phyloP scores from a whole-genome alignment of 2,113 vertebrate genomes.

The Mystacornis crossleyi region DNA sequence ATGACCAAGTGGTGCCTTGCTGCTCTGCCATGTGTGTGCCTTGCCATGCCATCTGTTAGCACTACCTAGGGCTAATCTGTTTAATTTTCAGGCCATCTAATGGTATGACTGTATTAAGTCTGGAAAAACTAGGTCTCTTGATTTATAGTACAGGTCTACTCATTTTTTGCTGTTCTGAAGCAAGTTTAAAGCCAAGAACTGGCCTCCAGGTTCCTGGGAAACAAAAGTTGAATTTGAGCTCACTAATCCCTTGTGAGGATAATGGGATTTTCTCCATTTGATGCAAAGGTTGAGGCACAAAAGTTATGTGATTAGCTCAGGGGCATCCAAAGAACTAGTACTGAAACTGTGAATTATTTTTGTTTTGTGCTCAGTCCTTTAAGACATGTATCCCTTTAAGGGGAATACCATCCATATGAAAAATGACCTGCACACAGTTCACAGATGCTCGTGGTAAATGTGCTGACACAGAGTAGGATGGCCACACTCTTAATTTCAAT shows the following conservation, averaged over 20 bases:
- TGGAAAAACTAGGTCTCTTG: neutral
- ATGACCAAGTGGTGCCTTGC: neutral
- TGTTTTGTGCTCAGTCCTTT: neutral
- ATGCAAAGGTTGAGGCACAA: neutral
- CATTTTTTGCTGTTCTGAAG: neutral
- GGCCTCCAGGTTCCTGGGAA: neutral
- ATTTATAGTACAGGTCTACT: neutral
- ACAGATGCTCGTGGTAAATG: neutral
- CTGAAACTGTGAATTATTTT: neutral
- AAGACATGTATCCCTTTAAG: neutral
- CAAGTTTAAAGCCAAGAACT: neutral
- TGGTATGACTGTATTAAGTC: neutral
- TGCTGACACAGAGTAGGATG: neutral
- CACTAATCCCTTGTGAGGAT: neutral
- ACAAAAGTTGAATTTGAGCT: neutral
- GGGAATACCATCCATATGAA: neutral
- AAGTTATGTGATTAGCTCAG: neutral
- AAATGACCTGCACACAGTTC: neutral
- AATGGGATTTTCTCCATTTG: neutral
- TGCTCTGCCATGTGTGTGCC: neutral
- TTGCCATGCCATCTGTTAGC: conserved; percentile 29
- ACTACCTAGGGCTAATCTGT: neutral
- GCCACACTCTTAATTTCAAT: neutral
- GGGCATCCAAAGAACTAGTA: neutral
- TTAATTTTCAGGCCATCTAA: neutral